Base-by-base conservation (phyloP, 2,888 invertebrate genomes). In the Cataglyphis rosenhaueri region DNA sequence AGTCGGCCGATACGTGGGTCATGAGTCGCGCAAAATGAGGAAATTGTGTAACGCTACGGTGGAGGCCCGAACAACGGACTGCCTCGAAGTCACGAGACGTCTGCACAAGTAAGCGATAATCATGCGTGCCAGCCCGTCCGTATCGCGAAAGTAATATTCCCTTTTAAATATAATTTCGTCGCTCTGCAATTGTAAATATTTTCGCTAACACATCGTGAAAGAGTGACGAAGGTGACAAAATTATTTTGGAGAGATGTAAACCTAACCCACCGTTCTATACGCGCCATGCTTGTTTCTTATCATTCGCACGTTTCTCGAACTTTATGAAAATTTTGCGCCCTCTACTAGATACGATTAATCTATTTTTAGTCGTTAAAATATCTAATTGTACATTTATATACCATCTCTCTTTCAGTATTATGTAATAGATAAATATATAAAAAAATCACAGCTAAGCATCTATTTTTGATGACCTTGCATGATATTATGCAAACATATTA, bases 1-100 rank as follows among this genome's bases (percentile, higher is more conserved):
- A 91, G 87, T 88, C 82, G 84, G 88, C 82, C 79, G 85, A 81
- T 75, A 81, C 86, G 85, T 92, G 91, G 91, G 95, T 93, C 92
- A 95, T 95, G 95, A 95, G 94, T 94, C 94, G 95, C 95, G 92
- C 95, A 94, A 91, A 88, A 95, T 96, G 96, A 96, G 95, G 95
- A 96, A 95, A 93, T 81, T 84, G n/a, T 95, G 95, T 91, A 95
- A 95, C 94, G 93, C 95, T 91, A 93, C 95, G 91, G 95, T 95
- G 92, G 95, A 95, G 93, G 95, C 94, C 89, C 95, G 95, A 92
- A 95, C 95, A 90, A 95, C 95, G 91, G 96, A 95, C 92, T 95
- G 95, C 92, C 95, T 95, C 89, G 96, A 96, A 91, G 94, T 95
- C 91, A 95, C 96, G 82, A 95, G 95, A 93, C 95, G 96, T 93